These are phyloP conservation scores for Drosophila anomelani DNA, from an alignment of 2,888 invertebrate species.

Conservation along the genomic window DNA sequence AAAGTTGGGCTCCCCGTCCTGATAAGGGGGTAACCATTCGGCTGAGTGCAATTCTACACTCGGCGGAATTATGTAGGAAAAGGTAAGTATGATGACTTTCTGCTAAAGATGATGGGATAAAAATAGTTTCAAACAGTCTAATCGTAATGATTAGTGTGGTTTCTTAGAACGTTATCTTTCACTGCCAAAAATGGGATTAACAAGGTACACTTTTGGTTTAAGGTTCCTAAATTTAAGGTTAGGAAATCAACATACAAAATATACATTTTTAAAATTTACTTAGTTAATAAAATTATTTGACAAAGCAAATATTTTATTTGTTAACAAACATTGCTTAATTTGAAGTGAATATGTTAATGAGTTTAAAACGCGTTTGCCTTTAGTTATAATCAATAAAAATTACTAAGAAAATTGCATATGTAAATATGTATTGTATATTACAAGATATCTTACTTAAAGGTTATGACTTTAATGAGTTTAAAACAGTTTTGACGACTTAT, in stretches of 20 bases:
- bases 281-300: neutral
- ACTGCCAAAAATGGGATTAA: neutral
- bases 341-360: no score
- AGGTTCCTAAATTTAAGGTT: neutral
- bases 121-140: neutral
- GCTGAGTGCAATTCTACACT: slow-evolving; percentile 66
- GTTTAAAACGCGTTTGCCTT: no score
- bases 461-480: no score
- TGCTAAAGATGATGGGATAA: neutral
- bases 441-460: no score
- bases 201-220: neutral
- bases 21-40: slow-evolving; percentile 21
- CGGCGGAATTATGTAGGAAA: slow-evolving; percentile 20
- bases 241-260: neutral
- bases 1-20: slow-evolving; percentile 40
- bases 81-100: neutral
- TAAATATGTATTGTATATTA: no score
- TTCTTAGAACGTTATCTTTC: slow-evolving; percentile 3
- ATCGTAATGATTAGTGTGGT: neutral
- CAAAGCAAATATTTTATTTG: no score
- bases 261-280: neutral
- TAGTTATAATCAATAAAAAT: no score
- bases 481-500: no score
- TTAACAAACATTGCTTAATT: no score
- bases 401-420: no score